Evolutionary conservation across 2,888 invertebrate genomes (phyloP).

Genomic region (Andrena dorsata): DNA sequence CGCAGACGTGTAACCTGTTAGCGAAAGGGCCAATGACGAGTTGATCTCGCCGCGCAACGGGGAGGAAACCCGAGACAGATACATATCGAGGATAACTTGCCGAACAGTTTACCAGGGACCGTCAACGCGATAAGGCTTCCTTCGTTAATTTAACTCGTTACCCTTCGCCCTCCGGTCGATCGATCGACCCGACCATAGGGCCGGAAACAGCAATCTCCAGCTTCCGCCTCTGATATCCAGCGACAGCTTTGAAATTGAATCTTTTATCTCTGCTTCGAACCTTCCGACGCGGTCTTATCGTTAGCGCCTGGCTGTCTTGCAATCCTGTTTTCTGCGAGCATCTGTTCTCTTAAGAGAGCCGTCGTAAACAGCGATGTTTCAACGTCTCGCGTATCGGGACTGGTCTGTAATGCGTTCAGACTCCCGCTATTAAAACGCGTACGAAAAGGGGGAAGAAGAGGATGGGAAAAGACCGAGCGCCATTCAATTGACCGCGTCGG

Average conservation of each 20-base stretch:
- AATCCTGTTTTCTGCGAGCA: too few relatives aligned
- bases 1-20: slow-evolving; percentile 16
- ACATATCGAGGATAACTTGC: slow-evolving; percentile 33
- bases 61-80: slow-evolving; percentile 50
- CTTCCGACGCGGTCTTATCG: background rate
- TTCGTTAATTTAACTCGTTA: slow-evolving; percentile 62
- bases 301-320: too few relatives aligned
- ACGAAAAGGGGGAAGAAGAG: too few relatives aligned
- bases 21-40: slow-evolving; percentile 26
- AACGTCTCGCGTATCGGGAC: too few relatives aligned
- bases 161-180: slow-evolving; percentile 22
- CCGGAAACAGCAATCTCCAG: slow-evolving; percentile 19
- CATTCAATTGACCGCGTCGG: background rate
- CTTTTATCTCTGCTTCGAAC: background rate
- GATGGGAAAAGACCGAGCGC: background rate
- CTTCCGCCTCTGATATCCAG: slow-evolving; percentile 2
- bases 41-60: slow-evolving; percentile 20
- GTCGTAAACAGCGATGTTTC: too few relatives aligned
- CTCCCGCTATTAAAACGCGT: too few relatives aligned
- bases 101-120: slow-evolving; percentile 53
- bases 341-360: too few relatives aligned
- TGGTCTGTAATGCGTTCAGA: too few relatives aligned
- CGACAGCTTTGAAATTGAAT: slow-evolving; percentile 1
- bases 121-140: slow-evolving; percentile 54
- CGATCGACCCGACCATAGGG: slow-evolving; percentile 16